Evolutionary conservation across 2,888 invertebrate genomes (phyloP), one percentile per base, ranked within the genome.

Genomic region (Zygothrica quintamaculata): DNA sequence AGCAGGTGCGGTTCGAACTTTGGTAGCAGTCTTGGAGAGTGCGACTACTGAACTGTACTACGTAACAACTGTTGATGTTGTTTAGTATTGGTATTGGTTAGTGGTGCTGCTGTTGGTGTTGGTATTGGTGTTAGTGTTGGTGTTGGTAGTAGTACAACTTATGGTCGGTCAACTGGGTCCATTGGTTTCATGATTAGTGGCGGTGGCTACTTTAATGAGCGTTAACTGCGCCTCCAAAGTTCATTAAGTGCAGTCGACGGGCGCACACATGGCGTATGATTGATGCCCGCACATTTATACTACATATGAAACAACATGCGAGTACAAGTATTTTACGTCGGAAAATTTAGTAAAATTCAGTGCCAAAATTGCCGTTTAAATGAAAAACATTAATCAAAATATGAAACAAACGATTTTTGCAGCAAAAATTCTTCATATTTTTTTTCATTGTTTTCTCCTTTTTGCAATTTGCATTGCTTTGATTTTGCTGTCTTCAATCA

Each of bases 171-270:
- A 68, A 43, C 39, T 36, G 50, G 69, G 48, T 36, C 37, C 64
- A 56, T 57, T 40, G 47, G 42, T n/a, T 55, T 46, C 74, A 71
- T 79, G 84, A 84, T 81, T 85, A 85, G 81, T 77, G 80, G 78
- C 74, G 70, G 69, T 82, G 77, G 79, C 74, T 71, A 80, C 77
- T 79, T 82, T 86, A 86, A 82, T 82, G 82, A 82, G 86, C 82
- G 84, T 82, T 85, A 85, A 84, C 81, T 86, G 86, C 85, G 73
- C 73, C 77, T 68, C 57, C 65, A 67, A 76, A 86, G 82, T 86
- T 86, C 82, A 82, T 82, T 82, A 82, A 71, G 78, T 82, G 82
- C 85, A 84, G 65, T 68, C 57, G 57, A 39, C 58, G 51, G 9
- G 52, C 55, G 46, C 62, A 40, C 68, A 75, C 73, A 61, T 53